Evolutionary conservation across 2,888 invertebrate genomes (phyloP).

Genomic region (Drosophila meridiana): DNA sequence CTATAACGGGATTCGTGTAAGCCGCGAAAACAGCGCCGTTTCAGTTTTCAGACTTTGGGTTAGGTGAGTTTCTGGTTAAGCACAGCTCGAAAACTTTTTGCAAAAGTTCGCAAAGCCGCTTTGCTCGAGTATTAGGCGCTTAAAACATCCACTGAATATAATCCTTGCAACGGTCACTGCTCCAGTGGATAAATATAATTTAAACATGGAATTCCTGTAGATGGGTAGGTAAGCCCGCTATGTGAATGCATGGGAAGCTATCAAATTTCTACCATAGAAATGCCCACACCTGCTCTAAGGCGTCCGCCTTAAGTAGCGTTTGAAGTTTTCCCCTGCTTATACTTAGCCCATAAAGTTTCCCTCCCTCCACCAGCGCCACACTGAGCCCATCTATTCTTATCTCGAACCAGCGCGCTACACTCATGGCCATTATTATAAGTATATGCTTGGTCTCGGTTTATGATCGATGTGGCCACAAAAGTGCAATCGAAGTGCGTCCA

Average conservation of each 20-base stretch:
- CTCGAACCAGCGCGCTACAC: constrained; percentile 19
- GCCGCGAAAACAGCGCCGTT: background rate
- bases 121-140: constrained; percentile 37
- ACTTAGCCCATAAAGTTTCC: background rate
- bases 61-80: constrained; percentile 40
- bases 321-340: background rate
- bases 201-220: background rate
- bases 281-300: background rate
- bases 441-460: constrained; percentile 46
- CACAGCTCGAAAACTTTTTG: constrained; percentile 24
- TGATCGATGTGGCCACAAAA: constrained; percentile 65
- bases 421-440: constrained; percentile 26
- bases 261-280: background rate
- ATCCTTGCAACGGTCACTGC: constrained; percentile 6
- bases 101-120: constrained; percentile 38
- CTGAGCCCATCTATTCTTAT: constrained; percentile 23
- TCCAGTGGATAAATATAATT: constrained; percentile 19
- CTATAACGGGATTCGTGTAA: constrained; percentile 42
- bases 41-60: constrained; percentile 6
- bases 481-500: constrained; percentile 52
- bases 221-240: background rate
- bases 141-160: constrained; percentile 15
- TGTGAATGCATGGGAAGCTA: background rate
- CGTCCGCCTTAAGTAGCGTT: background rate
- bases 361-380: background rate